A percentile compares a stretch with the other conserved stretches of the same genome.
Conservation (phyloP, 2,113 vertebrate species). For the Mus pahari region DNA sequence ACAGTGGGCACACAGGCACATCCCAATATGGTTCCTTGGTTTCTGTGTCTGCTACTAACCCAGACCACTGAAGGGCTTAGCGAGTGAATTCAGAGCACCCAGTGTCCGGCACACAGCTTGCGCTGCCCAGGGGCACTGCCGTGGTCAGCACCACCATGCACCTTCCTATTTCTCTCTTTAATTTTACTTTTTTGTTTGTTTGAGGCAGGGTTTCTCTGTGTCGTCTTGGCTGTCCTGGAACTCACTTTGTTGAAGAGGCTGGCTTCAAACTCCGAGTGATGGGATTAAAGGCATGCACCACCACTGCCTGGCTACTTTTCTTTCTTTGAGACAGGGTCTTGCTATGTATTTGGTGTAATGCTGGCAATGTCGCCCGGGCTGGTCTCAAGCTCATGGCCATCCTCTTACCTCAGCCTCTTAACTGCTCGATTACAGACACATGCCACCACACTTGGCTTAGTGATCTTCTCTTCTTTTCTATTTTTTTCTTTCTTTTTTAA, state of each 20-base stretch:
- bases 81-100: rapidly evolving
- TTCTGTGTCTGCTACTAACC: not conserved
- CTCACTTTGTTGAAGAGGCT: not conserved
- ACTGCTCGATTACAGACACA: not conserved
- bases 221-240: not conserved
- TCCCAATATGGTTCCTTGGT: not conserved
- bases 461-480: not conserved
- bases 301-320: not conserved
- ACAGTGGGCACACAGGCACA: too few species aligned
- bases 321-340: not conserved
- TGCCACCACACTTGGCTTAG: not conserved
- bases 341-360: not conserved
- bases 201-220: not conserved
- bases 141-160: rapidly evolving
- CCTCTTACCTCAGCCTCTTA: not conserved
- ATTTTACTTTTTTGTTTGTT: not conserved
- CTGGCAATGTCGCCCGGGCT: not conserved
- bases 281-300: not conserved
- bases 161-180: not conserved
- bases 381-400: not conserved
- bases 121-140: rapidly evolving
- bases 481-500: not conserved
- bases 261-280: not conserved
- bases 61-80: not conserved
- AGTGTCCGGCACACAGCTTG: not conserved